These are phyloP conservation scores for Taurulus bubalis DNA, from an alignment of 2,113 vertebrate species.

Conservation along the genomic window DNA sequence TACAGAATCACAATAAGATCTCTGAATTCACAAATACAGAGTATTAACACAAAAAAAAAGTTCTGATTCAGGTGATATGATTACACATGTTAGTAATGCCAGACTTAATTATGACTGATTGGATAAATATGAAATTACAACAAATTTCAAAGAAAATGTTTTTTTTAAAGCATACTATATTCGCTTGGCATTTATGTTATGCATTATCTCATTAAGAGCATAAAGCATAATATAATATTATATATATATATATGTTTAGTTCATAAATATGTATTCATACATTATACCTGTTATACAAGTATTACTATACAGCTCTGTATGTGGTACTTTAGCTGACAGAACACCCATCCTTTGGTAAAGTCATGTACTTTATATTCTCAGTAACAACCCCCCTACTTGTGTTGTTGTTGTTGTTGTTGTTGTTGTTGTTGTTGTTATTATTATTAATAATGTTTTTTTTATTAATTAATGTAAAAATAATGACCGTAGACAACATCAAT, in stretches of 20 bases:
- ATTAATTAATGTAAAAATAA: not conserved
- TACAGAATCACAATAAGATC: not conserved
- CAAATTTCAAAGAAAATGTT: not conserved
- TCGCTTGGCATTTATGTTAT: not conserved
- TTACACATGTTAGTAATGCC: not conserved
- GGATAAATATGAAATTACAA: not conserved
- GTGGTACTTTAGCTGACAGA: constrained; percentile 29
- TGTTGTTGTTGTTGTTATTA: no score
- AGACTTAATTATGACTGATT: not conserved
- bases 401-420: not conserved
- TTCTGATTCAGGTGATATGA: not conserved
- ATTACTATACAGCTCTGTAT: not conserved
- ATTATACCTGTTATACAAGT: not conserved
- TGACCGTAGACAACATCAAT: no score
- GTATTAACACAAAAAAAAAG: not conserved
- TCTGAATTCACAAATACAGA: not conserved
- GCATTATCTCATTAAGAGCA: not conserved
- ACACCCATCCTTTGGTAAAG: constrained; percentile 48
- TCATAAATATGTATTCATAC: not conserved
- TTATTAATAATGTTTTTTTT: no score
- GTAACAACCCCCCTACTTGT: not conserved
- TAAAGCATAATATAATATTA: not conserved
- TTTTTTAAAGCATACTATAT: not conserved
- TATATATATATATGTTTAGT: not conserved
- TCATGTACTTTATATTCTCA: constrained; percentile 8